phyloP scores from a whole-genome alignment of 2,888 invertebrate species.

The Epirrhoe tristata region DNA sequence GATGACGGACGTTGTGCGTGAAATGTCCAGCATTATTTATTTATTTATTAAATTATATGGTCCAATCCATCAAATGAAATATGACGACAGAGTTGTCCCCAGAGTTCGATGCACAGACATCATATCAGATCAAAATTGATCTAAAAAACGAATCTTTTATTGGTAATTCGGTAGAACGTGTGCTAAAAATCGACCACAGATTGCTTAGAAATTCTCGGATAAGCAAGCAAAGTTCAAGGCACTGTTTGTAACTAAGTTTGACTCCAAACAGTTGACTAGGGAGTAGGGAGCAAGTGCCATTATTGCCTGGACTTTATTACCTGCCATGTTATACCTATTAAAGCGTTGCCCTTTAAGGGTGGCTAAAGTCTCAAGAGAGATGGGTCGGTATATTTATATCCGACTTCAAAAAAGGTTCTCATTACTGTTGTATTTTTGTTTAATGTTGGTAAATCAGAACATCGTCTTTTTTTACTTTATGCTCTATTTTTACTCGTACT shows the following conservation, averaged over 20 bases:
- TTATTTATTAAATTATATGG: too few relatives aligned
- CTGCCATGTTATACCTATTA: constrained; percentile 11
- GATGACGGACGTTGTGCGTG: too few relatives aligned
- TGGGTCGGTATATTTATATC: neutral
- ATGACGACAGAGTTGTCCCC: too few relatives aligned
- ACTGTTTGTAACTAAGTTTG: constrained; percentile 36
- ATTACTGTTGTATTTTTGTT: too few relatives aligned
- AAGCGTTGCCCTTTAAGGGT: constrained; percentile 6
- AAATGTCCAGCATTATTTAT: too few relatives aligned
- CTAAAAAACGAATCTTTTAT: too few relatives aligned
- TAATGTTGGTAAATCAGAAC: too few relatives aligned
- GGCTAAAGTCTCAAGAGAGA: neutral
- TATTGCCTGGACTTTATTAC: constrained; percentile 33
- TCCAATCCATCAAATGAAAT: too few relatives aligned
- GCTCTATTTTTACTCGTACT: too few relatives aligned
- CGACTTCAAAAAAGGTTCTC: neutral
- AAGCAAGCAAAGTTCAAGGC: constrained; percentile 26
- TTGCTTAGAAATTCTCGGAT: neutral
- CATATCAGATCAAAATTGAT: too few relatives aligned
- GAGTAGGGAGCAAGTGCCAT: constrained; percentile 29
- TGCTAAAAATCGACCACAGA: neutral
- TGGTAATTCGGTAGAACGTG: neutral
- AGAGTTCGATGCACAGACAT: too few relatives aligned
- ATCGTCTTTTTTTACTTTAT: too few relatives aligned
- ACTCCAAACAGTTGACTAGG: constrained; percentile 34